Conservation (phyloP, 2,888 invertebrate species). For the Poecilobothrus nobilitatus region DNA sequence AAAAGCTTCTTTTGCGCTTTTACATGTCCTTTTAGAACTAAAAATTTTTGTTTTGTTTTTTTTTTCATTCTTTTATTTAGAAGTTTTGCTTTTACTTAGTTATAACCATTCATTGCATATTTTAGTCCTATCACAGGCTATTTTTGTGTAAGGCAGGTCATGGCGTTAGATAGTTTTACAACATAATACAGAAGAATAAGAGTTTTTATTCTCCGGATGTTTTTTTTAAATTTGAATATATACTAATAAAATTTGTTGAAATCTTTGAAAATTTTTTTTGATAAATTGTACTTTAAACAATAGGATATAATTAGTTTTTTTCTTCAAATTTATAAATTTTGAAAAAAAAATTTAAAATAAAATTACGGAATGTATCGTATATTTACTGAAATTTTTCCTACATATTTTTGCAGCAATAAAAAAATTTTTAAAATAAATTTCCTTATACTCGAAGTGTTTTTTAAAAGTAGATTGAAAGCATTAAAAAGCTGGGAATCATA, state of each 20-base stretch:
- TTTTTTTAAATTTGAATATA: background rate
- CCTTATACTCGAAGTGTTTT: background rate
- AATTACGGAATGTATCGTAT: constrained; percentile 1
- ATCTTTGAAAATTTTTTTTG: background rate
- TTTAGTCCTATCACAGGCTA: constrained; percentile 46
- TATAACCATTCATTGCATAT: background rate
- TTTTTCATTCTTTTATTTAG: background rate
- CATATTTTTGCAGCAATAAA: background rate
- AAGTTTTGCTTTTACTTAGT: constrained; percentile 5
- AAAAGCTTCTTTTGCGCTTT: background rate
- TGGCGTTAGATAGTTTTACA: constrained; percentile 30
- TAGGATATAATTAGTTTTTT: background rate
- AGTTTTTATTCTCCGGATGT: too few species aligned
- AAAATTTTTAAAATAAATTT: constrained; percentile 2
- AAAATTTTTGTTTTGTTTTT: background rate
- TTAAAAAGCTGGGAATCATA: background rate
- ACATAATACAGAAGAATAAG: constrained; percentile 19
- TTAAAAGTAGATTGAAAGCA: background rate
- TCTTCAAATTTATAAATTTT: background rate
- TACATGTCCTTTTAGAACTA: background rate
- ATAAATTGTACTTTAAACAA: background rate
- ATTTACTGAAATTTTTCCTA: background rate
- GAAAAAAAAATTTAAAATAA: too few species aligned
- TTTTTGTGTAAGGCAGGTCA: constrained; percentile 46
- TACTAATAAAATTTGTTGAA: background rate